Evolutionary conservation across 1,140 invertebrate genomes (phyloP).

Genomic region (Hypothenemus hampei): DNA sequence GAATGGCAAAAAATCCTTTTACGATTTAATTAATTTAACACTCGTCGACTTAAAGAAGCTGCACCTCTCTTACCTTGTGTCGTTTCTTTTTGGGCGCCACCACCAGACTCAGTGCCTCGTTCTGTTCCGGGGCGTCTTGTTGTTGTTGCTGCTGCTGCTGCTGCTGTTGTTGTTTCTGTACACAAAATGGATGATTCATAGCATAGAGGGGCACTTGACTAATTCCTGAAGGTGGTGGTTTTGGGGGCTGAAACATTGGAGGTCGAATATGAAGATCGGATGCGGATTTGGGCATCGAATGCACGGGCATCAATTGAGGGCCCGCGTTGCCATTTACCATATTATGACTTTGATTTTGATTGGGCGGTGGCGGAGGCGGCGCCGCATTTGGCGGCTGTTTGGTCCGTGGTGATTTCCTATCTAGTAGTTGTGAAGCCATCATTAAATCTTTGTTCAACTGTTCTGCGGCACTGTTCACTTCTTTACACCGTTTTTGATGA

Average conservation of each 20-base stretch:
- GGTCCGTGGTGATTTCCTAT: slow-evolving; percentile 75
- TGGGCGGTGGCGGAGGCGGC: slow-evolving; percentile 47
- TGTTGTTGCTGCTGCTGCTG: too few relatives aligned
- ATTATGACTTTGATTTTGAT: slow-evolving; percentile 39
- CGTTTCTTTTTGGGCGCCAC: slow-evolving; percentile 93
- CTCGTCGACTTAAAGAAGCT: neutral
- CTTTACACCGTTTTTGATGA: slow-evolving; percentile 73
- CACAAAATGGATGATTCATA: slow-evolving; percentile 65
- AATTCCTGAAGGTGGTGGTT: slow-evolving; percentile 67
- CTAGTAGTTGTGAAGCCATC: slow-evolving; percentile 69
- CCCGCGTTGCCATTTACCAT: slow-evolving; percentile 43
- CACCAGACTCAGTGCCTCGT: slow-evolving; percentile 88
- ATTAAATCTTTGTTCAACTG: slow-evolving; percentile 78
- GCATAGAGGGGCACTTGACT: slow-evolving; percentile 59
- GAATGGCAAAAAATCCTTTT: slow-evolving; percentile 27
- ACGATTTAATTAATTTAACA: slow-evolving; percentile 22
- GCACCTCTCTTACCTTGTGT: slow-evolving; percentile 61
- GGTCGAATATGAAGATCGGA: slow-evolving; percentile 57
- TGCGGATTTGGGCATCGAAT: slow-evolving; percentile 54
- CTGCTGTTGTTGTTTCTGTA: too few relatives aligned
- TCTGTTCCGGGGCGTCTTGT: slow-evolving; percentile 78
- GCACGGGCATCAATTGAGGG: slow-evolving; percentile 39
- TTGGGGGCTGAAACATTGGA: slow-evolving; percentile 75
- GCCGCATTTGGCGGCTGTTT: slow-evolving; percentile 67
- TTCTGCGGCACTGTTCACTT: slow-evolving; percentile 69